Evolutionary conservation across 2,888 invertebrate species (phyloP), one percentile per base, ranked within the genome.

Genomic region (Chymomyza caudatula): DNA sequence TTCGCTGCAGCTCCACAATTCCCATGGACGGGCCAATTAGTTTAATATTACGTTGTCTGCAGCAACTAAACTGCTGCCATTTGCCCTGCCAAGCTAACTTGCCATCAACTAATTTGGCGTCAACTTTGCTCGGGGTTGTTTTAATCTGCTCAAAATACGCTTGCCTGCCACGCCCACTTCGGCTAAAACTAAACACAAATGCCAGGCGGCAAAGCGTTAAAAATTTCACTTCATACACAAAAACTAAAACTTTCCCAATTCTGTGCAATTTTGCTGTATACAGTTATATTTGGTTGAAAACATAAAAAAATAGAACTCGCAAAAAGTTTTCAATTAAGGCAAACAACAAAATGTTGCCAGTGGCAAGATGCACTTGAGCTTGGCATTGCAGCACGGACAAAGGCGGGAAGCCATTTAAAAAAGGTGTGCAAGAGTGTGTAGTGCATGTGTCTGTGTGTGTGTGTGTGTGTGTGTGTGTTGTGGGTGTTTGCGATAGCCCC

Each of bases 301-400:
- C 78, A 76, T 69, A 70, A 71, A 56, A 20, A 20, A 56, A n/a
- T 42, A 42, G 19, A 79, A 82, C 66, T 61, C 61, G 65, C 71
- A 65, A 19, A 81, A 77, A 81, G 81, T 84, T 81, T 81, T 81
- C 84, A 84, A 81, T 84, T 81, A 81, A 84, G 72, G 84, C 84
- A 72, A 78, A 77, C 75, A 77, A 81, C 69, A 64, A 72, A 81
- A 77, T 65, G 52, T n/a, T n/a, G 81, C 81, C 56, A 62, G 63
- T 37, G 71, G 65, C 52, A 55, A 55, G 61, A 69, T 76, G 76
- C 72, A 76, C 62, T 71, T 60, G 63, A 67, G 62, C 51, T 43
- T 55, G 59, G 15, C 61, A 67, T 49, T 53, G 55, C 29, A 55
- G 67, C 23, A 11, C 1, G 19, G n/a, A 42, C 15, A 17, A 19